Evolutionary conservation across 1,140 invertebrate species (phyloP).

Genomic region (Zaprionus ornatus): DNA sequence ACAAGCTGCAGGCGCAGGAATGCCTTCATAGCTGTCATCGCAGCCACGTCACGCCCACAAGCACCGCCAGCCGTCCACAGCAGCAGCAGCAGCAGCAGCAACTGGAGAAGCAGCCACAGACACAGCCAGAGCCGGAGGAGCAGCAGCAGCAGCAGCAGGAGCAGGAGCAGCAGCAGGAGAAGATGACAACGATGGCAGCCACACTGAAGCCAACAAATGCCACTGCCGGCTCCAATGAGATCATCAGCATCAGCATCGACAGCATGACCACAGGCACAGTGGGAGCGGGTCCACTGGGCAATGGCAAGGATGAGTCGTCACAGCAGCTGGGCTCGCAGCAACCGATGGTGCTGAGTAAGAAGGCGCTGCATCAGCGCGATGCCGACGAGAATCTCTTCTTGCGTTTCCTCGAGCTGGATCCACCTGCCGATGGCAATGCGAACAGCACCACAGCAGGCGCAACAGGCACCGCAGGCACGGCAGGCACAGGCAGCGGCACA

Average conservation of each 20-base stretch:
- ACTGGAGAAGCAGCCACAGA: background rate
- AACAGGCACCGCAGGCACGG: constrained; percentile 63
- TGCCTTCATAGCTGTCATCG: constrained; percentile 65
- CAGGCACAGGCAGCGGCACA: background rate
- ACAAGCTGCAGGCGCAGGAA: constrained; percentile 84
- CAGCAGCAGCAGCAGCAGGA: background rate
- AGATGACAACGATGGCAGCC: constrained; percentile 48
- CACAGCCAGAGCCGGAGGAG: background rate
- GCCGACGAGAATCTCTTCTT: constrained; percentile 91
- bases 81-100: constrained; percentile 1
- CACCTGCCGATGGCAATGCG: constrained; percentile 85
- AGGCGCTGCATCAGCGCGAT: constrained; percentile 86
- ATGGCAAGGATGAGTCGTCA: constrained; percentile 42
- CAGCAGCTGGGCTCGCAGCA: constrained; percentile 49
- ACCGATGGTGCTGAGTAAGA: constrained; percentile 83
- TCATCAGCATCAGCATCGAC: constrained; percentile 80
- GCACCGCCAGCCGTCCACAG: constrained; percentile 25
- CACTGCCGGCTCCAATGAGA: constrained; percentile 49
- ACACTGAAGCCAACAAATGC: constrained; percentile 41
- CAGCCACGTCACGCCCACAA: constrained; percentile 28
- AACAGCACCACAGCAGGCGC: constrained; percentile 80
- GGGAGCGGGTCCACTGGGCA: background rate
- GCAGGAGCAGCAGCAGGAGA: background rate
- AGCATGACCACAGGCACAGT: constrained; percentile 53
- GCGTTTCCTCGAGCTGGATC: constrained; percentile 91